Evolutionary conservation across 64 coral and sea anemone genomes (phyloP).

Genomic region (Cladopsammia gracilis): DNA sequence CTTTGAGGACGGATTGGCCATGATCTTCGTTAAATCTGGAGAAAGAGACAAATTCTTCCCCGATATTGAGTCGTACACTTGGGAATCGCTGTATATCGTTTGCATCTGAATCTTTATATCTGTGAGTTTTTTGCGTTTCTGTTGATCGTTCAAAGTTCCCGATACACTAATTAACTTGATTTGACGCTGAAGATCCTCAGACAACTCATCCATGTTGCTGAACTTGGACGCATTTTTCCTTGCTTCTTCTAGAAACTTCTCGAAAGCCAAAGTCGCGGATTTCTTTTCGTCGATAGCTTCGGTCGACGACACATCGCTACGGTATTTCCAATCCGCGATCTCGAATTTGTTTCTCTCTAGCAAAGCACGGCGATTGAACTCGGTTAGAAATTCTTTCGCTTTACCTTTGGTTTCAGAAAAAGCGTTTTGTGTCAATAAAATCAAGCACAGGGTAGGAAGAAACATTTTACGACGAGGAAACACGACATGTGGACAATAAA

Average conservation of each 20-base stretch:
- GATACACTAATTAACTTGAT: slow-evolving; percentile 54
- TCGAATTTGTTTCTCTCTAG: background rate
- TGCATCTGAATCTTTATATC: slow-evolving; percentile 59
- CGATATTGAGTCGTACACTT: slow-evolving; percentile 35
- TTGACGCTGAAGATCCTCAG: slow-evolving; percentile 66
- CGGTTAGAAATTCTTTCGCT: slow-evolving; percentile 9
- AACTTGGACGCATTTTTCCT: slow-evolving; percentile 66
- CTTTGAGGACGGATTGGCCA: background rate
- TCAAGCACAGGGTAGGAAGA: background rate
- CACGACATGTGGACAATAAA: background rate
- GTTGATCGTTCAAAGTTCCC: slow-evolving; percentile 27
- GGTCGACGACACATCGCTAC: slow-evolving; percentile 55
- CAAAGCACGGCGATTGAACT: slow-evolving; percentile 28
- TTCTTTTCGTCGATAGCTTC: slow-evolving; percentile 10
- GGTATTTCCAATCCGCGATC: slow-evolving; percentile 43
- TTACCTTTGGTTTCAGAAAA: background rate
- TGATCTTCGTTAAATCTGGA: slow-evolving; percentile 48
- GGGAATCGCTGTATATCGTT: slow-evolving; percentile 59
- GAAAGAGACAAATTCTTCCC: slow-evolving; percentile 46
- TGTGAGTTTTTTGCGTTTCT: background rate
- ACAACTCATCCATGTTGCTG: slow-evolving; percentile 38
- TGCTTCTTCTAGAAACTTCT: slow-evolving; percentile 22
- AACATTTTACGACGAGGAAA: background rate
- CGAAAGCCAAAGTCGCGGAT: slow-evolving; percentile 28
- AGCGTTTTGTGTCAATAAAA: background rate